Evolutionary conservation across 2,888 invertebrate genomes (phyloP).

Genomic region (Blera fallax): DNA sequence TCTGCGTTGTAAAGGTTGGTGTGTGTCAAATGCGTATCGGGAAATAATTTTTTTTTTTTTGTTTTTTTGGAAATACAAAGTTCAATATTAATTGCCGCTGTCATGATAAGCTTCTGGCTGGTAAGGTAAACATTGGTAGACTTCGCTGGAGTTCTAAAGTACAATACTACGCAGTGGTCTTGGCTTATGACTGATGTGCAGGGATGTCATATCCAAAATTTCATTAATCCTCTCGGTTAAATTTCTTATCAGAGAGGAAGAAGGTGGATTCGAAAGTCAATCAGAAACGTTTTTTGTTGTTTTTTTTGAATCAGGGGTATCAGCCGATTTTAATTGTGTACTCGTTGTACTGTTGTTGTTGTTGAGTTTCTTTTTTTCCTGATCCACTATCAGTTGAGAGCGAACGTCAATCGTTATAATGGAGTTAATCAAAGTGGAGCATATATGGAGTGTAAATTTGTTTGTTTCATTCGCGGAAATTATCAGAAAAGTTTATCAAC

Average conservation of each 20-base stretch:
- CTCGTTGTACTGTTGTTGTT: neutral
- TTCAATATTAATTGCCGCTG: neutral
- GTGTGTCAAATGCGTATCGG: neutral
- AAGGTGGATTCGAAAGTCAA: neutral
- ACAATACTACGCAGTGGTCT: neutral
- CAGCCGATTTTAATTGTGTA: neutral
- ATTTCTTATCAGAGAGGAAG: neutral
- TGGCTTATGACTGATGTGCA: neutral
- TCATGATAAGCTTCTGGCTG: neutral
- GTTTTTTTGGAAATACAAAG: neutral
- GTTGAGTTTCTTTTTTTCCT: neutral
- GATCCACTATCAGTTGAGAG: neutral
- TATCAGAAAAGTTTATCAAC: conserved; percentile 11
- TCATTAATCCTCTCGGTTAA: neutral
- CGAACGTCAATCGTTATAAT: neutral
- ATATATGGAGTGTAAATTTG: neutral
- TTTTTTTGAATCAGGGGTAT: neutral
- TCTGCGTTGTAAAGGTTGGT: neutral
- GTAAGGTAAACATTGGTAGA: neutral
- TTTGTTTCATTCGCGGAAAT: neutral
- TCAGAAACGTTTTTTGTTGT: neutral
- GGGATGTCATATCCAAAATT: neutral
- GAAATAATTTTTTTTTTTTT: too few relatives aligned
- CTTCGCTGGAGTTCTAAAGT: neutral
- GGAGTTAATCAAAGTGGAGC: neutral